Base-by-base conservation (phyloP, 2,797 vertebrate genomes). In the Xyrichtys novacula region DNA sequence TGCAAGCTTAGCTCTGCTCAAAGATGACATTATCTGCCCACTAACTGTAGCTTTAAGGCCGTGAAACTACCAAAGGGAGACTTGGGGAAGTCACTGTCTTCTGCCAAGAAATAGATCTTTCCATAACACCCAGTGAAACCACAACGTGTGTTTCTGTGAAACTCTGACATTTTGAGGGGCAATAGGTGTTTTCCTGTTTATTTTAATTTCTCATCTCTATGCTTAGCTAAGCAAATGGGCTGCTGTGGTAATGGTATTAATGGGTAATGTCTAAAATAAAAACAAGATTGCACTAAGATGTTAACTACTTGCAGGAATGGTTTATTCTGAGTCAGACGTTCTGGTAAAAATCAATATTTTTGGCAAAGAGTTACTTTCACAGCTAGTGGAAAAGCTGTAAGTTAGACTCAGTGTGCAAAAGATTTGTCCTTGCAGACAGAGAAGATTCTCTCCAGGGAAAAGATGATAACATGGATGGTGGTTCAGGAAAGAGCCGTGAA, bases 401-500 rank as follows among this genome's bases (percentile, higher is more conserved):
- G 36, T 14, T 39, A 7, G 36, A 39, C 16, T 39, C 12, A 10
- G 9, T 32, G 0, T 36, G 46, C 11, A 43, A 7, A 10, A 17
- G 16, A 32, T 32, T 32, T 12, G 17, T 52, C n/a, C 10, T 20
- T 15, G 48, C 49, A 14, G 29, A 20, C n/a, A 29, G 17, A 0
- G 9, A n/a, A n/a, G n/a, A n/a, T n/a, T n/a, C 7, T 39, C 5
- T 29, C 38, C 25, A 39, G 31, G 52, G 44, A 57, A 38, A 76
- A 70, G 22, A 60, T 60, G 38, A 80, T 70, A 40, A 49, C 49
- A 61, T n/a, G n/a, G 46, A 58, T 74, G 63, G 53, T 26, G 29
- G 15, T 22, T 36, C 14, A 59, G 7, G 25, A 32, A n/a, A 57
- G n/a, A n/a, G 47, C 55, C 32, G 47, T n/a, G 2, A 43, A 36